Evolutionary conservation across 2,797 vertebrate species (phyloP).

Genomic region (Semotilus atromaculatus): DNA sequence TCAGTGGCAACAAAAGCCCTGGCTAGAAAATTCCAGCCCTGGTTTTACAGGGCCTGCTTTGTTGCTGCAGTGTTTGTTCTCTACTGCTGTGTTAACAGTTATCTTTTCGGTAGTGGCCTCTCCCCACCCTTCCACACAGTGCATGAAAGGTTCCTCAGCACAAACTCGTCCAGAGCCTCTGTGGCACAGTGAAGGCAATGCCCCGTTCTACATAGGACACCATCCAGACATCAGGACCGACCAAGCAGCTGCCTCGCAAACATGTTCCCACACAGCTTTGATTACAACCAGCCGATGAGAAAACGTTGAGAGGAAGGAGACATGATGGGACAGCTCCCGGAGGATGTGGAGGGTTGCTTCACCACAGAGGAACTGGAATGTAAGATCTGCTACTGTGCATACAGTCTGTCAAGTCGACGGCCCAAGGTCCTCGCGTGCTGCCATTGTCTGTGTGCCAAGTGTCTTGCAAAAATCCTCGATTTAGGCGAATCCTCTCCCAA

Average conservation of each 20-base stretch:
- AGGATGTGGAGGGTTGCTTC: constrained; percentile 72
- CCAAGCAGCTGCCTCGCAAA: constrained; percentile 40
- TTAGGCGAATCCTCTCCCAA: constrained; percentile 85
- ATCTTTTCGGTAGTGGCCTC: constrained; percentile 64
- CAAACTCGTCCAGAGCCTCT: constrained; percentile 41
- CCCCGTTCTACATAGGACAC: constrained; percentile 29
- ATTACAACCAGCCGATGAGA: constrained; percentile 46
- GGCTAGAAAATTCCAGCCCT: constrained; percentile 80
- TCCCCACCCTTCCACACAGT: constrained; percentile 58
- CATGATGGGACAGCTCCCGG: constrained; percentile 79
- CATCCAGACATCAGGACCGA: constrained; percentile 24
- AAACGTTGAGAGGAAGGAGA: constrained; percentile 53
- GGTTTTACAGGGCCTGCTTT: constrained; percentile 77
- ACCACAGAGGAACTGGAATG: constrained; percentile 90
- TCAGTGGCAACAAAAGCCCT: constrained; percentile 74
- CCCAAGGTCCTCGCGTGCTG: constrained; percentile 92
- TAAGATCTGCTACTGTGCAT: constrained; percentile 94
- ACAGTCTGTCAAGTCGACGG: constrained; percentile 85
- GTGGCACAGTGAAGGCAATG: constrained; percentile 16
- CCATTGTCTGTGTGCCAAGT: constrained; percentile 94
- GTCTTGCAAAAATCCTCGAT: constrained; percentile 90
- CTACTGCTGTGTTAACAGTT: constrained; percentile 82
- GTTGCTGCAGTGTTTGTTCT: constrained; percentile 77
- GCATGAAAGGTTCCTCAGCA: constrained; percentile 68
- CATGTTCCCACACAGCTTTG: constrained; percentile 43